Conservation (phyloP, 2,888 invertebrate species). For the Eristalinus sepulchralis region DNA sequence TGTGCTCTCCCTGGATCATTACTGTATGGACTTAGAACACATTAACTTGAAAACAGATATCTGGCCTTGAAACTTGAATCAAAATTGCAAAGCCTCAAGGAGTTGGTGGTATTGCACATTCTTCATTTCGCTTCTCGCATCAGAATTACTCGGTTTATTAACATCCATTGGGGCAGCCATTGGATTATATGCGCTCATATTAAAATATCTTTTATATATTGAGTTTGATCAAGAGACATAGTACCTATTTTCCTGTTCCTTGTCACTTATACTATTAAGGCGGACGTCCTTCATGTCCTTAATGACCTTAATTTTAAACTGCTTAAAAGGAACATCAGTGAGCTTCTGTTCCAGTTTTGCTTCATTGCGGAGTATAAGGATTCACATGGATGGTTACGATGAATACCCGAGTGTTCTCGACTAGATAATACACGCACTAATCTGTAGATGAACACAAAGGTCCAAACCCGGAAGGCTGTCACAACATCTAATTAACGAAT, state of each 20-base stretch:
- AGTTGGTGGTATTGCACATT: constrained; percentile 46
- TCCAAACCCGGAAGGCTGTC: constrained; percentile 22
- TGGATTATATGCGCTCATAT: constrained; percentile 58
- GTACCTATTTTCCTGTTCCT: constrained; percentile 41
- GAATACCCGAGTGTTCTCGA: constrained; percentile 8
- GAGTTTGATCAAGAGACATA: constrained; percentile 51
- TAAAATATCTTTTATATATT: constrained; percentile 53
- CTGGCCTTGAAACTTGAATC: too few relatives aligned
- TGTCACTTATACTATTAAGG: constrained; percentile 44
- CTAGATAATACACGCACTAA: constrained; percentile 22
- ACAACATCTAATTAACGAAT: constrained; percentile 12
- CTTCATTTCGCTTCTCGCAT: constrained; percentile 36
- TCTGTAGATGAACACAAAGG: constrained; percentile 7
- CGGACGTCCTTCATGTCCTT: constrained; percentile 40
- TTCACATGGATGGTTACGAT: constrained; percentile 64
- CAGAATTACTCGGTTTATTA: constrained; percentile 42
- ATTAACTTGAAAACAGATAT: too few relatives aligned
- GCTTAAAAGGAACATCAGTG: constrained; percentile 20
- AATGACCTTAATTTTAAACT: constrained; percentile 47
- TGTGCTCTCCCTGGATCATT: too few relatives aligned
- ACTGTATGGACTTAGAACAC: too few relatives aligned
- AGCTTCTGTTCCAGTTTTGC: constrained; percentile 20
- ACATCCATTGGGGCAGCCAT: constrained; percentile 50
- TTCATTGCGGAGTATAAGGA: constrained; percentile 54
- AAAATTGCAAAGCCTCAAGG: too few relatives aligned